Percentiles rank a stretch among this genome's conserved stretches.
phyloP scores from a whole-genome alignment of 1,140 invertebrate species.

The Lepidurus apus region DNA sequence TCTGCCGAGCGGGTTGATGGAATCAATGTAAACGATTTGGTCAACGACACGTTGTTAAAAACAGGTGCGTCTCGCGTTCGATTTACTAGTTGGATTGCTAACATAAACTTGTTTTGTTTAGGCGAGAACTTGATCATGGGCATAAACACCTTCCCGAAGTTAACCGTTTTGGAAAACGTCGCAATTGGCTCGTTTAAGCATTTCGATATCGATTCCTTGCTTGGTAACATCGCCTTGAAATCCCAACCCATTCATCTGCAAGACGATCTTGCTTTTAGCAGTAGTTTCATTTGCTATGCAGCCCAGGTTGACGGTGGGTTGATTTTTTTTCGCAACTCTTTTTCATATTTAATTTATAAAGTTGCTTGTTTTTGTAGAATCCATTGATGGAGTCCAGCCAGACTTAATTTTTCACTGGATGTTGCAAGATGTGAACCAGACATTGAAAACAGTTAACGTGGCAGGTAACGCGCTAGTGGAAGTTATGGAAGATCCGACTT shows the following conservation, averaged over 20 bases:
- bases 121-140: background rate
- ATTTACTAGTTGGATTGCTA: background rate
- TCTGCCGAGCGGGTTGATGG: background rate
- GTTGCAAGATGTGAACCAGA: background rate
- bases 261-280: background rate
- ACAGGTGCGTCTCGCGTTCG: background rate
- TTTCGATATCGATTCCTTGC: background rate
- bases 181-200: background rate
- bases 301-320: background rate
- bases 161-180: background rate
- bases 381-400: background rate
- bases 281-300: background rate
- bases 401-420: background rate
- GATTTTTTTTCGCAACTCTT: background rate
- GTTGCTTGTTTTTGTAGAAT: background rate
- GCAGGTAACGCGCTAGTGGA: background rate
- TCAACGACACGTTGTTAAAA: background rate
- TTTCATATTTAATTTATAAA: background rate
- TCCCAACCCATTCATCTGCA: background rate
- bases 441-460: constrained; percentile 1
- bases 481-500: background rate
- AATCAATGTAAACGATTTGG: background rate
- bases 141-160: background rate
- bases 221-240: background rate
- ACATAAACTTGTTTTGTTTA: background rate